These are phyloP conservation scores for Drosophila ustulata DNA, from an alignment of 2,888 invertebrate genomes.

Conservation along the genomic window DNA sequence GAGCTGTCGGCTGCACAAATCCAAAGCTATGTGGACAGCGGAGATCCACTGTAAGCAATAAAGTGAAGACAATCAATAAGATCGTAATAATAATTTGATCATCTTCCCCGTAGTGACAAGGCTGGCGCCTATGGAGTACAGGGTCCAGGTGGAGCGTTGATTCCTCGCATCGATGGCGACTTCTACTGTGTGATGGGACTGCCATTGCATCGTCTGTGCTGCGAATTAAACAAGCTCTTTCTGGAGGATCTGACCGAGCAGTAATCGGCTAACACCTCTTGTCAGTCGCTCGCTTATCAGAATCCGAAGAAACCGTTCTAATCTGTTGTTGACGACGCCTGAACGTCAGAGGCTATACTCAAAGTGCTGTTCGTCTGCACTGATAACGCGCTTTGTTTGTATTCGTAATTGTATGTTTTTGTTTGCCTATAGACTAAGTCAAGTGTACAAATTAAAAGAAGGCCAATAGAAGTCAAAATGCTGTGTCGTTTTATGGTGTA, in stretches of 20 bases:
- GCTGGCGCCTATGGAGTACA: constrained; percentile 97
- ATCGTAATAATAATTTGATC: background rate
- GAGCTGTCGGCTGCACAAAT: constrained; percentile 91
- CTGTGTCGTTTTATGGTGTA: constrained; percentile 8
- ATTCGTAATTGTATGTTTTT: constrained; percentile 31
- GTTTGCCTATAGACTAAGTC: constrained; percentile 48
- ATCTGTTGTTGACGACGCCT: constrained; percentile 20
- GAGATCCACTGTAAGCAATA: constrained; percentile 93
- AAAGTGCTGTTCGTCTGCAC: constrained; percentile 27
- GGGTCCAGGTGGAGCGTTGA: constrained; percentile 92
- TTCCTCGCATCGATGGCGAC: constrained; percentile 93
- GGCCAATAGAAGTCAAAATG: constrained; percentile 34
- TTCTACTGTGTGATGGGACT: constrained; percentile 96
- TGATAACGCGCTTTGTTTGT: constrained; percentile 61
- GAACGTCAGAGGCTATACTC: constrained; percentile 66
- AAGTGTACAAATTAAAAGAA: constrained; percentile 52
- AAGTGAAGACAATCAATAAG: background rate
- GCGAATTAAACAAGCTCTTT: constrained; percentile 86
- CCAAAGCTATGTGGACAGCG: constrained; percentile 92
- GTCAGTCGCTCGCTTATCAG: constrained; percentile 27
- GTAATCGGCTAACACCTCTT: constrained; percentile 7
- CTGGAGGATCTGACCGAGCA: constrained; percentile 56
- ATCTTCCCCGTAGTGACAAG: constrained; percentile 89
- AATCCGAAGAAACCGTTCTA: constrained; percentile 17
- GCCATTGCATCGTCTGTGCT: constrained; percentile 89